A percentile compares a stretch with the other conserved stretches of the same genome.
Conservation (phyloP, 2,888 invertebrate species). For the Anagyrus pseudococci region DNA sequence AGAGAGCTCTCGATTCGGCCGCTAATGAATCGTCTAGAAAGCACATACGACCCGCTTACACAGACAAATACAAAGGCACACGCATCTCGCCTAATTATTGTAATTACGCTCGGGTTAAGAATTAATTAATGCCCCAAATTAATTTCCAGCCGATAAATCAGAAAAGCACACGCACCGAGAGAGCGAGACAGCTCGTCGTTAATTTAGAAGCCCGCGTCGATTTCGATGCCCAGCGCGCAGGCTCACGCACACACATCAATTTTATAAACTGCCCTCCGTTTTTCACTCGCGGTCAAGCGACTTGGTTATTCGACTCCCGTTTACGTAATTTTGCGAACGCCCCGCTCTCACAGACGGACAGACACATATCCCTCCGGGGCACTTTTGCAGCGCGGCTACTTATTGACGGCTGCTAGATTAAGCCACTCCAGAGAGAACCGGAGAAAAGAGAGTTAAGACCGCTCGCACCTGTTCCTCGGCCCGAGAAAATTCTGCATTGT, state of each 20-base stretch:
- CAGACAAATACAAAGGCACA: no score
- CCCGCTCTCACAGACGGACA: conserved; percentile 32
- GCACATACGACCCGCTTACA: no score
- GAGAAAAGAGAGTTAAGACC: no score
- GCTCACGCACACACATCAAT: no score
- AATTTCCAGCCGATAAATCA: conserved; percentile 33
- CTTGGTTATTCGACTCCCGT: conserved; percentile 47
- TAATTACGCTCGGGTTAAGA: conserved; percentile 31
- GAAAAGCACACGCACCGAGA: no score
- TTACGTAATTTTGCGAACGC: conserved; percentile 49
- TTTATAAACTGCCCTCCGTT: no score
- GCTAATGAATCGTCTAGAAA: conserved; percentile 31
- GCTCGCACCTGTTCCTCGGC: no score
- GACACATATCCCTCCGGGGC: conserved; percentile 23
- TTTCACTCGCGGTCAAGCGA: conserved; percentile 10
- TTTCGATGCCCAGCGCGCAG: no score
- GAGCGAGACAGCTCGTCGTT: conserved; percentile 32
- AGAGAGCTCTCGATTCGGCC: background rate
- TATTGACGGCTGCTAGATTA: no score
- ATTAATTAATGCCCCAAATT: conserved; percentile 30
- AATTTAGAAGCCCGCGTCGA: conserved; percentile 19
- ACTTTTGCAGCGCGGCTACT: conserved; percentile 23
- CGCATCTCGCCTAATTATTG: conserved; percentile 31
- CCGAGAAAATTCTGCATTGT: no score
- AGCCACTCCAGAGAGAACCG: no score